phyloP scores from a whole-genome alignment of 2,797 vertebrate species.

The Arctocebus calabarensis region DNA sequence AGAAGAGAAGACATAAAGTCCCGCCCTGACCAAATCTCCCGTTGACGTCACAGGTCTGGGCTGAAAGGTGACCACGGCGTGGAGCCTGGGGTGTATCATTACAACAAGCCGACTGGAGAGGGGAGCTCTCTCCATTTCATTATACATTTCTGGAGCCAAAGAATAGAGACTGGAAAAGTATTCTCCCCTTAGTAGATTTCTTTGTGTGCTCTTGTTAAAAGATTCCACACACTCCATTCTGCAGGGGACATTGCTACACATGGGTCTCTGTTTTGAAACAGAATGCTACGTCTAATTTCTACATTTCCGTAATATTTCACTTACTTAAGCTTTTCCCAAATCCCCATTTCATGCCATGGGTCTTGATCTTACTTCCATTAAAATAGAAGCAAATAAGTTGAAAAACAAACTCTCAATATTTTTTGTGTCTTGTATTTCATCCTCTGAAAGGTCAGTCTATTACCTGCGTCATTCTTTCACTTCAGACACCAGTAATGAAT shows the following conservation, averaged over 20 bases:
- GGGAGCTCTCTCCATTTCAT: neutral
- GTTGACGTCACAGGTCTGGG: neutral
- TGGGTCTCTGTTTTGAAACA: neutral
- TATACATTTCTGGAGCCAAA: neutral
- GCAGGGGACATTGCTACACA: neutral
- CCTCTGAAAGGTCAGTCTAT: neutral
- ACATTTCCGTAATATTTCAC: neutral
- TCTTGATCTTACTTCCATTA: conserved; percentile 58
- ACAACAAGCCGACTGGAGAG: neutral
- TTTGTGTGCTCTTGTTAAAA: neutral
- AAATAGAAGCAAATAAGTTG: conserved; percentile 49
- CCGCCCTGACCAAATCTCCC: neutral
- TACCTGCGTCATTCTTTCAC: neutral
- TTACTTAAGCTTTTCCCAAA: conserved; percentile 22
- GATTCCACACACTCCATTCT: neutral
- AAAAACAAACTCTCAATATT: conserved; percentile 9
- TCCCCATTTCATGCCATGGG: neutral
- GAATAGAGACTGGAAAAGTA: neutral
- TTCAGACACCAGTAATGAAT: neutral
- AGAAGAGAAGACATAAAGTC: neutral
- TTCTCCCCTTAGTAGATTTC: neutral
- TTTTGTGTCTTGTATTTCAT: conserved; percentile 11
- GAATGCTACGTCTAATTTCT: neutral
- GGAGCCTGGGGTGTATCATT: neutral
- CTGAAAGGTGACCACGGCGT: neutral